phyloP scores from a whole-genome alignment of 2,113 vertebrate genomes.

The Erpornis zantholeuca region DNA sequence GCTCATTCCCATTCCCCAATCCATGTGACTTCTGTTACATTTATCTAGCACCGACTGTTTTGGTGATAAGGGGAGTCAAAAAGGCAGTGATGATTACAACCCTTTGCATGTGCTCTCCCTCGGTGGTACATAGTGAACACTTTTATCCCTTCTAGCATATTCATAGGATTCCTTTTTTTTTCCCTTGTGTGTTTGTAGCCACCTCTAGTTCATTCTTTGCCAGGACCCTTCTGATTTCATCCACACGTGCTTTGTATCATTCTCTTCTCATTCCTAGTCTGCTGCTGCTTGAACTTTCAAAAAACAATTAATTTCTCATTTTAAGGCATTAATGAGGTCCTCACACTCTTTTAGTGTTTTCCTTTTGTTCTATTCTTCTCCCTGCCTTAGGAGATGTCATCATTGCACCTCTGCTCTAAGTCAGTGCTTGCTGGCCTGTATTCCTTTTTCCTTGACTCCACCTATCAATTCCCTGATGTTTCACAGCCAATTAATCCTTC shows the following conservation, averaged over 20 bases:
- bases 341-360: not conserved
- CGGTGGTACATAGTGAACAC: not conserved
- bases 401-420: not conserved
- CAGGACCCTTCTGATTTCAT: not conserved
- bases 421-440: not conserved
- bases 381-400: not conserved
- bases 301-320: not conserved
- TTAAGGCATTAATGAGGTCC: not conserved
- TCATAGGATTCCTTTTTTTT: not conserved
- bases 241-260: not conserved
- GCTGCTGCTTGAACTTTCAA: not conserved
- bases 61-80: not conserved
- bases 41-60: not conserved
- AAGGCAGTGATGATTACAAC: not conserved
- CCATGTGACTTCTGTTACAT: not conserved
- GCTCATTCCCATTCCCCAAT: not conserved
- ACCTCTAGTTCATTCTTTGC: not conserved
- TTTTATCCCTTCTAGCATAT: not conserved
- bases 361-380: not conserved
- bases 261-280: not conserved
- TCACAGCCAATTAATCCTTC: slow-evolving; percentile 59
- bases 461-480: slow-evolving; percentile 34
- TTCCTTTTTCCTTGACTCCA: slow-evolving; percentile 27
- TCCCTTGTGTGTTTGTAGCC: not conserved
- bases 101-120: not conserved